Percentiles rank a stretch among this genome's conserved stretches.
Conservation (phyloP, 2,113 vertebrate species). For the Poeciliopsis retropinna region DNA sequence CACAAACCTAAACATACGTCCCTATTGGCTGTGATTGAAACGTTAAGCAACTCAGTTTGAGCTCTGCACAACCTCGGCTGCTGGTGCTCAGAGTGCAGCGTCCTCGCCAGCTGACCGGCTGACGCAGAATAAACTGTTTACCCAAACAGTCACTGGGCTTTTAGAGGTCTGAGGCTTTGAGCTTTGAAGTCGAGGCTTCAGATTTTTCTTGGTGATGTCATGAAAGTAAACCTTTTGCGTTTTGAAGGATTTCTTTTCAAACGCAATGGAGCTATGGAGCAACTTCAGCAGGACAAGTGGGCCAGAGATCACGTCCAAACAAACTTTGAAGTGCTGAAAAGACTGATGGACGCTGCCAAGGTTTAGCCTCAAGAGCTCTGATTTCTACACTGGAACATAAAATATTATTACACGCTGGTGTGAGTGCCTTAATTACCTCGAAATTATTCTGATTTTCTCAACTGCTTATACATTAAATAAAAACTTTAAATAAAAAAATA, state of each 20-base stretch:
- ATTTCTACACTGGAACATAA: neutral
- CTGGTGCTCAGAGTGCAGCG: conserved; percentile 46
- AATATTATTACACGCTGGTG: neutral
- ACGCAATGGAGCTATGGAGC: conserved; percentile 36
- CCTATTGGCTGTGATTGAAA: conserved; percentile 22
- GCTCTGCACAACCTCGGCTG: conserved; percentile 47
- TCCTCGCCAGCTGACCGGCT: conserved; percentile 75
- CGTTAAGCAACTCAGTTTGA: conserved; percentile 26
- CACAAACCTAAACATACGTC: conserved; percentile 3
- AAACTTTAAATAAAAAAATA: neutral
- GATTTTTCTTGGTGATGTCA: conserved; percentile 69
- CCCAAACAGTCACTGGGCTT: conserved; percentile 76
- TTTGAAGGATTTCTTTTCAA: conserved; percentile 51
- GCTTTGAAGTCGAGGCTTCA: conserved; percentile 72
- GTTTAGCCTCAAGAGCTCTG: neutral
- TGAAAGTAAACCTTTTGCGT: conserved; percentile 40
- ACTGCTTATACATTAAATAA: neutral
- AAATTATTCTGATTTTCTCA: neutral
- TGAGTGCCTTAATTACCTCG: neutral
- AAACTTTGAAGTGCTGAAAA: conserved; percentile 49
- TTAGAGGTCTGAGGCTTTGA: conserved; percentile 58
- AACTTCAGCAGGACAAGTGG: conserved; percentile 30
- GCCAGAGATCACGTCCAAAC: conserved; percentile 44
- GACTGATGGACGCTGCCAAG: conserved; percentile 9
- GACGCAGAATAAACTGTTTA: conserved; percentile 79